Evolutionary conservation across 2,797 vertebrate genomes (phyloP).

Genomic region (Lemur catta): DNA sequence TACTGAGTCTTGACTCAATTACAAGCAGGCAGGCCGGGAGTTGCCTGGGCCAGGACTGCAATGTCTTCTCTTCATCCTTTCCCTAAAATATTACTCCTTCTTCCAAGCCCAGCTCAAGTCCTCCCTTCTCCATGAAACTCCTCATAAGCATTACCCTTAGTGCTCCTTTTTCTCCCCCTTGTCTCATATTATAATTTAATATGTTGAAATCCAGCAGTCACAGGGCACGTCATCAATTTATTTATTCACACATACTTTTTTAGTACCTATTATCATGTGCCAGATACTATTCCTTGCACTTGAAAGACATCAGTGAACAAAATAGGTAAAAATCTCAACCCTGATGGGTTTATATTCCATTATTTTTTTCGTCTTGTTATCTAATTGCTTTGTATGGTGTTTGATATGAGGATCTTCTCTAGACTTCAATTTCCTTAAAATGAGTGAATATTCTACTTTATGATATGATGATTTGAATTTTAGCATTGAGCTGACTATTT

Average conservation of each 20-base stretch:
- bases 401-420: background rate
- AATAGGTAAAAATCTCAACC: background rate
- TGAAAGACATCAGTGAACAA: background rate
- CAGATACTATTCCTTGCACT: background rate
- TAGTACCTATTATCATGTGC: background rate
- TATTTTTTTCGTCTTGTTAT: background rate
- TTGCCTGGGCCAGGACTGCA: background rate
- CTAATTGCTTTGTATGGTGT: background rate
- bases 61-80: background rate
- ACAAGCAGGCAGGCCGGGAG: background rate
- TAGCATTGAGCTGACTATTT: background rate
- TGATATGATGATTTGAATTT: background rate
- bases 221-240: background rate
- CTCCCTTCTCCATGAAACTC: background rate
- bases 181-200: background rate
- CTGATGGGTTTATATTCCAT: background rate
- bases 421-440: background rate
- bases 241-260: background rate
- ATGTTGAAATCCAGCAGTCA: background rate
- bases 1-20: background rate
- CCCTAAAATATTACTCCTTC: background rate
- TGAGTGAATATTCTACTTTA: background rate
- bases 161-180: background rate
- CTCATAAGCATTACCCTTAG: background rate
- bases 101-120: background rate